Evolutionary conservation across 2,797 vertebrate genomes (phyloP).

Genomic region (Zalophus californianus): DNA sequence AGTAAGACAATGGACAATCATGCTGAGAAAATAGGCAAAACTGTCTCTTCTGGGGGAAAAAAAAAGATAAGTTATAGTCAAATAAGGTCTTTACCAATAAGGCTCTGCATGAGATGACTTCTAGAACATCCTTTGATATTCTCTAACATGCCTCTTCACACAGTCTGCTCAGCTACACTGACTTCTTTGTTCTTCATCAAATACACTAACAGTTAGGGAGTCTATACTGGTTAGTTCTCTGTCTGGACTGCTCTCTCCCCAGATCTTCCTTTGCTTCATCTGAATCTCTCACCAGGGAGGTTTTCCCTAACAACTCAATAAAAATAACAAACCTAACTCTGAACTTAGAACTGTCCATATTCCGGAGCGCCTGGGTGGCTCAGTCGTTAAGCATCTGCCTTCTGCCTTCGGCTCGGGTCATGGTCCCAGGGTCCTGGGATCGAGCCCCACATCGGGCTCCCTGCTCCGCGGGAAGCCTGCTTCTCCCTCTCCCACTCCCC

Average conservation of each 20-base stretch:
- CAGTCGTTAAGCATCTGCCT: too few relatives aligned
- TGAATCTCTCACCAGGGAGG: neutral
- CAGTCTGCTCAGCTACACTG: neutral
- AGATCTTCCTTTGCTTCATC: neutral
- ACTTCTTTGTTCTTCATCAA: neutral
- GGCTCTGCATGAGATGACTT: neutral
- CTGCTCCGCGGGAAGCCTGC: too few relatives aligned
- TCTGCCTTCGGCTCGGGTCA: too few relatives aligned
- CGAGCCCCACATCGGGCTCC: too few relatives aligned
- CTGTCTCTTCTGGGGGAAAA: neutral
- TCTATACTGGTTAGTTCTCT: neutral
- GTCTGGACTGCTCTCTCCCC: neutral
- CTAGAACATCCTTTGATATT: neutral
- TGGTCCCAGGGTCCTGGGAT: too few relatives aligned
- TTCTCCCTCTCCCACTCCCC: too few relatives aligned
- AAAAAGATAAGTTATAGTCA: neutral
- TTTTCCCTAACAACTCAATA: neutral
- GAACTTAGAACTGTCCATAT: neutral
- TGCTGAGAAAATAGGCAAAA: neutral
- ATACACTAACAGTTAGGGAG: neutral
- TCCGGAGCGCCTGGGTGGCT: too few relatives aligned
- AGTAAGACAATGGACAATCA: neutral
- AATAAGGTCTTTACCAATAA: neutral
- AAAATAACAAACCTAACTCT: neutral
- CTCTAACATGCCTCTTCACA: neutral